Evolutionary conservation across 2,797 vertebrate species (phyloP), one percentile per base, ranked within the genome.

Genomic region (Cirrhinus molitorella): DNA sequence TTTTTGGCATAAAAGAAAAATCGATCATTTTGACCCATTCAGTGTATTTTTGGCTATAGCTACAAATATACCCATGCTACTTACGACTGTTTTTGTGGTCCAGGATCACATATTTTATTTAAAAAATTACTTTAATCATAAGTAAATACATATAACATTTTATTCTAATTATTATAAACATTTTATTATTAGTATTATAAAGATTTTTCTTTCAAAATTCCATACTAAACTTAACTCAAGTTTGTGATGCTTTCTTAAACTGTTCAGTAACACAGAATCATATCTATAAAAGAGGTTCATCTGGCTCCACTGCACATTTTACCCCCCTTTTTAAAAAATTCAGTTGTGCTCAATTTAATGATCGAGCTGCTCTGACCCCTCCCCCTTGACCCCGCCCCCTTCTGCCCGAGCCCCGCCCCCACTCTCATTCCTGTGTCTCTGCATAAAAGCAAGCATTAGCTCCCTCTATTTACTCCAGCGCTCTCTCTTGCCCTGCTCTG

Each of bases 381-480:
- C 70, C 45, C 66, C 45, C 16, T 19, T 17, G 21, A 49, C 43
- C 14, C 68, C 23, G 0, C 71, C 71, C 71, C 16, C 12, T 74
- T 23, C 31, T 43, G 14, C 43, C 3, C 0, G 34, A n/a, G 51
- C 7, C 28, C 72, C 51, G 19, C 55, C 67, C 14, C 28, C 94
- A 95, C 95, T 67, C 70, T 63, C 47, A 16, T 28, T 14, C 21
- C 43, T 11, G 71, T 59, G 45, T 51, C 55, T 71, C 34, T 55
- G 11, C 61, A 55, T 71, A 72, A 82, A 68, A 51, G 37, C 47
- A 77, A 61, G 76, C 16, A 25, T 21, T 25, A 59, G 37, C 74
- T 43, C 79, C 57, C 43, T 85, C 67, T 51, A 16, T 65, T 53
- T 40, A 14, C 47, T 79, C 21, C 77, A 67, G 76, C 31, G 14